Evolutionary conservation across 2,797 vertebrate genomes (phyloP).

Genomic region (Acomys russatus): DNA sequence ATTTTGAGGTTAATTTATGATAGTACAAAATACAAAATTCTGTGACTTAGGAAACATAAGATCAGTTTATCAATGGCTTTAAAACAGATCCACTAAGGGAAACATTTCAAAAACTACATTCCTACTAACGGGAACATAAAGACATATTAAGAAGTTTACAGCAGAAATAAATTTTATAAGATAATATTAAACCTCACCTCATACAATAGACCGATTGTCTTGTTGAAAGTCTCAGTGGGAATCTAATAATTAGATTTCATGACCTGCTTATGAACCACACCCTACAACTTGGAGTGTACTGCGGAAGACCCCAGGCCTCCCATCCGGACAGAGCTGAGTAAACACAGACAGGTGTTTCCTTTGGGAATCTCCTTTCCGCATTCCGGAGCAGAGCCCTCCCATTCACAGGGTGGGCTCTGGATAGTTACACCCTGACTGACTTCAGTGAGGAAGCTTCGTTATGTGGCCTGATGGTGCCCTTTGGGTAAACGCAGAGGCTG

Average conservation of each 20-base stretch:
- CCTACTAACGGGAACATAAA: not conserved
- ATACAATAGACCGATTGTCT: not conserved
- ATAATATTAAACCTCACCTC: slow-evolving; percentile 1
- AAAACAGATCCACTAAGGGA: slow-evolving; percentile 30
- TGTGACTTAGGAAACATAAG: slow-evolving; percentile 42
- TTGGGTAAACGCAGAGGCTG: not conserved
- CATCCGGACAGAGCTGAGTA: slow-evolving; percentile 32
- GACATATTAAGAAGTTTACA: slow-evolving; percentile 21
- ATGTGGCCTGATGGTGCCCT: not conserved
- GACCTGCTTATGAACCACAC: not conserved
- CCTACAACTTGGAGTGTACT: slow-evolving; percentile 50
- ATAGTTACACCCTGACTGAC: not conserved
- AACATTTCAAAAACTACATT: not conserved
- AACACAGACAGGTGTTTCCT: slow-evolving; percentile 80
- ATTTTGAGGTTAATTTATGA: slow-evolving; percentile 32
- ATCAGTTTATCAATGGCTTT: not conserved
- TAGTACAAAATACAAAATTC: not conserved
- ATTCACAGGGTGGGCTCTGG: too few relatives aligned
- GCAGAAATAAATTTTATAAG: slow-evolving; percentile 41
- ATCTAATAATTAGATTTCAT: slow-evolving; percentile 20
- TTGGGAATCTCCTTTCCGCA: slow-evolving; percentile 25
- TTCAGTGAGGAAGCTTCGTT: slow-evolving; percentile 23
- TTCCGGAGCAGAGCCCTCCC: slow-evolving; percentile 31
- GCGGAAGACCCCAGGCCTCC: not conserved
- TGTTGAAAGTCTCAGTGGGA: slow-evolving; percentile 36